Conservation (phyloP, 1,140 invertebrate genomes). For the Halyomorpha halys region DNA sequence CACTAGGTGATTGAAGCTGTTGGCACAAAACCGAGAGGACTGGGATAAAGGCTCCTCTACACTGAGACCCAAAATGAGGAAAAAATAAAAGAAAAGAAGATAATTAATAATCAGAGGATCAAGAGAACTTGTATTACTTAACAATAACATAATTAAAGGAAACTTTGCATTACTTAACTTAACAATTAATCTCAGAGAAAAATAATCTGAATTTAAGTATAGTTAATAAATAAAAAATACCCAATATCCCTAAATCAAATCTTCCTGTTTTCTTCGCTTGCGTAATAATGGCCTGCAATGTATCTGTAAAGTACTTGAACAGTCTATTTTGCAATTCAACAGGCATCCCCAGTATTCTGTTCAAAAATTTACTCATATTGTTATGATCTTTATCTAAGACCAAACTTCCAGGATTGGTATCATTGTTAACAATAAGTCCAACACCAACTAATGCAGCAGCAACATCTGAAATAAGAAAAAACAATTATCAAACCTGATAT, state of each 20-base stretch:
- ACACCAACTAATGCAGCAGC: slow-evolving; percentile 84
- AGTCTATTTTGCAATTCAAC: slow-evolving; percentile 92
- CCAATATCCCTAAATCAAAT: slow-evolving; percentile 82
- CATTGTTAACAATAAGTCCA: slow-evolving; percentile 79
- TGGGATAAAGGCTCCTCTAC: too few relatives aligned
- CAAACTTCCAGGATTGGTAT: slow-evolving; percentile 62
- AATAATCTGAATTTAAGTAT: not conserved
- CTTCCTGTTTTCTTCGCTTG: slow-evolving; percentile 65
- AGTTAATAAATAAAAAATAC: slow-evolving; percentile 33
- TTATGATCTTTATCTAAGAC: slow-evolving; percentile 91
- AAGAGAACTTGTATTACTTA: too few relatives aligned
- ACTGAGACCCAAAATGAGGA: too few relatives aligned
- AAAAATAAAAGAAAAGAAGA: too few relatives aligned
- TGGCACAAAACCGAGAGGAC: too few relatives aligned
- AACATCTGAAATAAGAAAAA: slow-evolving; percentile 49
- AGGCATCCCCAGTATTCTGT: slow-evolving; percentile 93
- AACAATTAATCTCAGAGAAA: too few relatives aligned
- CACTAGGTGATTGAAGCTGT: too few relatives aligned
- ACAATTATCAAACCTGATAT: not conserved
- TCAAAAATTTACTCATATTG: slow-evolving; percentile 98
- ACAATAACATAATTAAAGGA: too few relatives aligned
- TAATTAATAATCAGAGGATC: too few relatives aligned
- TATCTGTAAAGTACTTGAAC: slow-evolving; percentile 97
- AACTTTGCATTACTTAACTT: too few relatives aligned
- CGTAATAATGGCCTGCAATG: slow-evolving; percentile 72